phyloP scores from a whole-genome alignment of 2,888 invertebrate species.

The Orchesellides sinensis region DNA sequence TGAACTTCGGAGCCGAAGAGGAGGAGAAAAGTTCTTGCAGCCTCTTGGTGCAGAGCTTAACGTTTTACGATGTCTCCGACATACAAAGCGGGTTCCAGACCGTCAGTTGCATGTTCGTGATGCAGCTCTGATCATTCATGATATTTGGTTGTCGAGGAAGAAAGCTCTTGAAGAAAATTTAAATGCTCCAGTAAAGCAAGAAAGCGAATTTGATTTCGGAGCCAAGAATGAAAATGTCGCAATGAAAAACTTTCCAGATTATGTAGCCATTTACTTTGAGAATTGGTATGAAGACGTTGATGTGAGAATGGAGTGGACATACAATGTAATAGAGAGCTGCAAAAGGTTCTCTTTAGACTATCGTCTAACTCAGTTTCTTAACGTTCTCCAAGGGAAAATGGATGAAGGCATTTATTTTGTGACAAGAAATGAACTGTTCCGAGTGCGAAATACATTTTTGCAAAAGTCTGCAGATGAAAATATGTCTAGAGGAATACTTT shows the following conservation, averaged over 20 bases:
- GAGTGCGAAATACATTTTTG: conserved; percentile 14
- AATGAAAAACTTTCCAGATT: conserved; percentile 47
- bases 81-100: conserved; percentile 78
- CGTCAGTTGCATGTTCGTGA: conserved; percentile 79
- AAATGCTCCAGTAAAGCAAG: conserved; percentile 68
- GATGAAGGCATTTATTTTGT: conserved; percentile 57
- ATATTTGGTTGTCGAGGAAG: conserved; percentile 77
- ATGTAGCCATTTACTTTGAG: conserved; percentile 39
- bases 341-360: conserved; percentile 47
- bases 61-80: conserved; percentile 17
- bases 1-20: conserved; percentile 75
- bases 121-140: conserved; percentile 78
- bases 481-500: not conserved
- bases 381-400: conserved; percentile 19
- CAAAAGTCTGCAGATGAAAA: conserved; percentile 33
- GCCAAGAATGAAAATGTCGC: conserved; percentile 74
- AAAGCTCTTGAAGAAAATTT: conserved; percentile 28
- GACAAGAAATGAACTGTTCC: conserved; percentile 23
- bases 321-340: conserved; percentile 60
- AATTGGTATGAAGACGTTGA: conserved; percentile 34
- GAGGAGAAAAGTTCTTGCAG: conserved; percentile 12
- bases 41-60: conserved; percentile 8
- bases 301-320: conserved; percentile 62
- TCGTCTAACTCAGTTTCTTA: conserved; percentile 38
- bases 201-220: conserved; percentile 77